Percentiles rank a stretch among this genome's conserved stretches.
These are phyloP conservation scores for Lacanobia oleracea DNA, from an alignment of 2,888 invertebrate genomes.

Conservation along the genomic window DNA sequence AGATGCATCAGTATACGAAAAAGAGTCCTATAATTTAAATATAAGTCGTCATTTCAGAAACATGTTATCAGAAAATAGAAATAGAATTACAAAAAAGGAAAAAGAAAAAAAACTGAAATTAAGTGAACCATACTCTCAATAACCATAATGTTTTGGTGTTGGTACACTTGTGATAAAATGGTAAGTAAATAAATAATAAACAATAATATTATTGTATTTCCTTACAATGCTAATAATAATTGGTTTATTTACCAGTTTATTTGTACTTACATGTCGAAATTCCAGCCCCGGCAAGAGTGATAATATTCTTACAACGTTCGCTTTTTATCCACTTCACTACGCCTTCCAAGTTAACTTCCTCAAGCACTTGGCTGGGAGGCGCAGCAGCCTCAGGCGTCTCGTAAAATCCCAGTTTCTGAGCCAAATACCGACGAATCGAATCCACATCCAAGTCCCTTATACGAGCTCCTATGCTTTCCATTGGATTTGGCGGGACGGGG, in stretches of 20 bases:
- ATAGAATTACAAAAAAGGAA: too few relatives aligned
- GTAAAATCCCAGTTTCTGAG: conserved; percentile 91
- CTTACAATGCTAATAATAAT: not conserved
- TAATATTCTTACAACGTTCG: conserved; percentile 95
- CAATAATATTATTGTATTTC: conserved; percentile 13
- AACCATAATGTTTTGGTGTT: not conserved
- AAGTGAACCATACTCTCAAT: not conserved
- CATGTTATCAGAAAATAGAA: too few relatives aligned
- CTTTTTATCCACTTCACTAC: conserved; percentile 95
- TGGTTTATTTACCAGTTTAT: not conserved
- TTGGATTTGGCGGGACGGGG: conserved; percentile 77
- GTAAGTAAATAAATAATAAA: conserved; percentile 35
- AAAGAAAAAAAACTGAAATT: not conserved
- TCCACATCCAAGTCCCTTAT: conserved; percentile 91
- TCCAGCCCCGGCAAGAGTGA: conserved; percentile 98
- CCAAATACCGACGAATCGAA: conserved; percentile 92
- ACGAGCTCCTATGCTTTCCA: conserved; percentile 80
- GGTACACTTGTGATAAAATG: not conserved
- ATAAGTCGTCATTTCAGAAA: not conserved
- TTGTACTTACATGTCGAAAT: conserved; percentile 97
- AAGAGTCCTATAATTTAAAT: too few relatives aligned
- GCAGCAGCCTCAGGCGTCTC: conserved; percentile 82
- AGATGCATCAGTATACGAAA: not conserved
- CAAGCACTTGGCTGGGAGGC: conserved; percentile 89
- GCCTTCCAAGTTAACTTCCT: conserved; percentile 94